Evolutionary conservation across 2,113 vertebrate genomes (phyloP).

Genomic region (Macaca fascicularis): T2T-MFA8v1.1 NC_088376.1:28504001-28504500

Average conservation of each 20-base stretch:
- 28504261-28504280: background rate
- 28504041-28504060: too few species aligned
- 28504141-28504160: too few species aligned
- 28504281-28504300: background rate
- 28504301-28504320: background rate
- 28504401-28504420: background rate
- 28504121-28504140: too few species aligned
- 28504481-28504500: slow-evolving; percentile 7
- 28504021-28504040: too few species aligned
- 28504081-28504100: too few species aligned
- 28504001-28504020: too few species aligned
- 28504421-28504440: background rate
- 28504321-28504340: background rate
- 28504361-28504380: background rate
- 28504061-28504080: too few species aligned
- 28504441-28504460: background rate
- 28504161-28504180: too few species aligned
- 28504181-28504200: background rate
- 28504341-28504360: background rate
- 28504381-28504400: background rate
- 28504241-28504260: background rate
- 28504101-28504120: too few species aligned
- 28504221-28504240: background rate
- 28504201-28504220: background rate
- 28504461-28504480: slow-evolving; percentile 20